Base-by-base conservation (phyloP, 2,113 vertebrate species). In the Muntiacus reevesi region DNA sequence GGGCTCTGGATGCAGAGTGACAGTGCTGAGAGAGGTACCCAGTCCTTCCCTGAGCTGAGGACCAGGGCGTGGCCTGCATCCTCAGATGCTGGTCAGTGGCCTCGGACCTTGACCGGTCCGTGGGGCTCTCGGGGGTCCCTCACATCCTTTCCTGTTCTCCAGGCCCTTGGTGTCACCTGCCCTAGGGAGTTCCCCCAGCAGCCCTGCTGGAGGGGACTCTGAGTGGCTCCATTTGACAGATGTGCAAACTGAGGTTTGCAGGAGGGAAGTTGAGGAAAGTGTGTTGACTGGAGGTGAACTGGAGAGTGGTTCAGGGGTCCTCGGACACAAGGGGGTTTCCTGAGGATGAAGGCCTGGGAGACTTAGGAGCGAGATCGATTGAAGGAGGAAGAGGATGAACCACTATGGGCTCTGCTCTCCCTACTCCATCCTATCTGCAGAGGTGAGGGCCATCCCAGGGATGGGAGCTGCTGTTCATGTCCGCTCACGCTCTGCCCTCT, bases 1-100 rank as follows among this genome's bases (percentile, higher is more conserved):
- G 97, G 99, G 99, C 99, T 99, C 99, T 99, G 99, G 99, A 99
- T 99, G 99, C 98, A 99, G 99, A 99, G 99, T 99, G 99, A 99
- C 99, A 99, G 99, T 87, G 57, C 84, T 1, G 2, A 17, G 3
- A 82, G 57, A 95, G 94, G 78, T 43, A 43, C 17, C 25, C 3
- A 3, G n/a, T 87, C 82, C 67, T 79, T 43, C 16, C 47, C 23
- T 0, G 9, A 55, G 78, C 87, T 43, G 93, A 81, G 84, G 93
- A 45, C 83, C 27, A 25, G 87, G 52, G 17, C 23, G 3, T 2
- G 81, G 40, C 57, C 28, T 0, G 76, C 57, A 21, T 40, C 23
- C 43, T 50, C 62, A 6, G 62, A 0, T 5, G 52, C 27, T 62
- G 52, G 71, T 45, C 86, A 6, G 84, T 15, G 7, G 91, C 55